Base-by-base conservation (phyloP, 2,113 vertebrate genomes). In the Tauraco erythrolophus region DNA sequence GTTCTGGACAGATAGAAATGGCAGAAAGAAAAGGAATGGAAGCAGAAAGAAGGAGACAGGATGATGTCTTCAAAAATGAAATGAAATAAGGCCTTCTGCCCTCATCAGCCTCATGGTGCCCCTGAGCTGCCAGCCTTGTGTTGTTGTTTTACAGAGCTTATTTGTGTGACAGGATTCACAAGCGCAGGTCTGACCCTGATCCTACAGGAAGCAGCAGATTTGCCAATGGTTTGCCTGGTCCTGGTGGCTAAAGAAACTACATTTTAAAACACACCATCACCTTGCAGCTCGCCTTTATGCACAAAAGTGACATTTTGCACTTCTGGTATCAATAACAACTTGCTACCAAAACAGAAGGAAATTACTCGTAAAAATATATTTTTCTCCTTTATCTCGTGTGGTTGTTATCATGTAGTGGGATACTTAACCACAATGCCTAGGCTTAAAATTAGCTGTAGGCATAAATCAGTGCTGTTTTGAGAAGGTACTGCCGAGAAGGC, bases 141-240 rank as follows among this genome's bases (percentile, higher is more conserved):
- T 11, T 94, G 81, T 72, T 84, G 19, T 87, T 96, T 83, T 83
- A 48, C 54, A 83, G 77, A 90, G 25, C 50, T 93, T 77, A 65
- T 94, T 87, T 94, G 61, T 97, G 87, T 94, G 92, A 82, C 72
- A 72, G 72, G 56, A 79, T 95, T 88, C 91, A 72, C 57, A 65
- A 87, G 89, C 17, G n/a, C 5, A 2, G 50, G n/a, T 89, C 81
- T 79, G 89, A 91, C 74, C 74, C 74, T 65, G 48, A 56, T 61
- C 43, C 24, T 27, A 23, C 50, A 79, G 80, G 25, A 79, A 82
- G 80, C 53, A 57, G 77, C 69, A 69, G 48, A 57, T 91, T 75
- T 78, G 19, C 60, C 86, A 28, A 0, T 9, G 68, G 60, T 53
- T 69, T 91, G 79, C 43, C 69, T 89, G 68, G 53, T 68, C 51